Evolutionary conservation across 2,113 vertebrate genomes (phyloP).

Genomic region (Percina caprodes): DNA sequence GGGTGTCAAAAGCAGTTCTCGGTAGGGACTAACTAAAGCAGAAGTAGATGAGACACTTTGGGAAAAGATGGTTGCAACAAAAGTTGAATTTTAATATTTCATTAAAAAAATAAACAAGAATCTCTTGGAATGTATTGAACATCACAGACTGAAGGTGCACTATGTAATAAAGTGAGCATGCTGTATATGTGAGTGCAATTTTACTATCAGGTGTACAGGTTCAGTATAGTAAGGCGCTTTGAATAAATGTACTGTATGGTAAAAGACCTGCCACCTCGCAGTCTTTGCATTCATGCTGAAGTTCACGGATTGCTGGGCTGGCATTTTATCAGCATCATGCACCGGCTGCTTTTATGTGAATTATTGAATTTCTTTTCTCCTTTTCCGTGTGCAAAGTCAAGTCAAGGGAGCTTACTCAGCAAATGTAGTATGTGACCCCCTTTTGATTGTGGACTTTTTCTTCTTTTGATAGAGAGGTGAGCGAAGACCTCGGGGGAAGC

Average conservation of each 20-base stretch:
- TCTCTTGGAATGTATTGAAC: not conserved
- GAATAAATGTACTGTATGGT: constrained; percentile 29
- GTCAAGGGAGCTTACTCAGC: constrained; percentile 55
- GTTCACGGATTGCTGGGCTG: constrained; percentile 52
- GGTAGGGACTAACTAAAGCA: not conserved
- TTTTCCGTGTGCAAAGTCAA: constrained; percentile 32
- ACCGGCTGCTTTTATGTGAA: constrained; percentile 61
- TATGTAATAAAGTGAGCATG: not conserved
- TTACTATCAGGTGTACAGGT: constrained; percentile 12
- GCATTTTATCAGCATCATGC: constrained; percentile 66
- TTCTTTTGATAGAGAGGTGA: constrained; percentile 39
- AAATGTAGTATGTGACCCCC: constrained; percentile 25
- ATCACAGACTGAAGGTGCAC: not conserved
- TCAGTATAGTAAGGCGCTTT: constrained; percentile 6
- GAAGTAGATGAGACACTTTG: not conserved
- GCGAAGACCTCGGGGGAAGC: constrained; percentile 5
- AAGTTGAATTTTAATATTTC: not conserved
- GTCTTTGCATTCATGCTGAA: constrained; percentile 46
- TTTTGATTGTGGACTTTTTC: constrained; percentile 47
- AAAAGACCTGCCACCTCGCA: constrained; percentile 44
- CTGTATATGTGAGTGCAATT: not conserved
- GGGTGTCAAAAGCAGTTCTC: not conserved
- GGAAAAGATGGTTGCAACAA: not conserved
- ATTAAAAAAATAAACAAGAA: not conserved
- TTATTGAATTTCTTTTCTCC: constrained; percentile 49